Base-by-base conservation (phyloP, 2,113 vertebrate species). In the Paradisaea rubra region DNA sequence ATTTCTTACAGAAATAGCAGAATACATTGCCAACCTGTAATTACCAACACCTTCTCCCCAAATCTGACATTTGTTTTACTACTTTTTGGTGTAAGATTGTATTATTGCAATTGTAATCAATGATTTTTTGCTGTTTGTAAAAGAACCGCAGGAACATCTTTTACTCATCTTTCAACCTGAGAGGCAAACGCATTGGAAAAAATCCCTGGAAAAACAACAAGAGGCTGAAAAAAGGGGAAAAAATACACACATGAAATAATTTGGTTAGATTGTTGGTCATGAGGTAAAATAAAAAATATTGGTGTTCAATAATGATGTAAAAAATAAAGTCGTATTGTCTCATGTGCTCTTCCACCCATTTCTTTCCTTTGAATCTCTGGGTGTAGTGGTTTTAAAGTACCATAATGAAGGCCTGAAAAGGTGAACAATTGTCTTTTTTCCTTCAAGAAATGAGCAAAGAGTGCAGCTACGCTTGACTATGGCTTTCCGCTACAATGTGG, bases 1-100 rank as follows among this genome's bases (percentile, higher is more conserved):
- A 44, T 77, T 94, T 93, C 63, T 90, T 91, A 72, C 35, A 82
- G 42, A 72, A 83, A 53, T 47, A 87, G 1, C 7, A 88, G n/a
- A 91, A 93, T 77, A 49, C 6, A 74, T 86, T 92, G 39, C 11
- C 47, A 82, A 74, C 6, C 41, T 78, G 10, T 50, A 91, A 94
- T 72, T 92, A 80, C 30, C 53, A 88, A 74, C 22, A 69, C 8
- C 6, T 66, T 84, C 27, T 92, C 19, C 52, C 5, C 7, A 76
- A 54, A 89, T 44, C 23, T 65, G 72, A 37, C 13, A 37, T 19
- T 37, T 76, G 88, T 61, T n/a, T 37, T 65, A 24, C 22, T 37
- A 19, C 3, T 49, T 91, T 82, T 60, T 1, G 1, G 10, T 27
- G 23, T 31, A 15, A 54, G 37, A 30, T 28, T 47, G 1, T 20